phyloP scores from a whole-genome alignment of 2,888 invertebrate genomes.

The Tetrapedia diversipes region DNA sequence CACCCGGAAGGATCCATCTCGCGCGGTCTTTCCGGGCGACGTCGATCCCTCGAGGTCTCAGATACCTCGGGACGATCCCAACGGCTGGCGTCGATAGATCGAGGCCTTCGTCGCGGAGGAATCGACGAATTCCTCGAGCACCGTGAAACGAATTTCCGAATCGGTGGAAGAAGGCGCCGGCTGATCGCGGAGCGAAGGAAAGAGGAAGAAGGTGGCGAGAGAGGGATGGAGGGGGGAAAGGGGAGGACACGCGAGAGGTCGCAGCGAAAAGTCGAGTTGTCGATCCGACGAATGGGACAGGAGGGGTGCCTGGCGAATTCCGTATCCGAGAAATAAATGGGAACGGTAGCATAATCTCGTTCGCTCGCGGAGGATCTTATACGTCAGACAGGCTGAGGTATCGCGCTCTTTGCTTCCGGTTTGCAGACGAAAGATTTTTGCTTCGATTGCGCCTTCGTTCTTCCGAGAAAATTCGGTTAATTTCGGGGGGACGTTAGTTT shows the following conservation, averaged over 20 bases:
- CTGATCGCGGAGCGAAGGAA: no score
- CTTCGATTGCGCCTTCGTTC: no score
- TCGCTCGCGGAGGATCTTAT: slow-evolving; percentile 22
- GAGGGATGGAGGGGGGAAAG: slow-evolving; percentile 2
- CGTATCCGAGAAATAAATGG: slow-evolving; percentile 60
- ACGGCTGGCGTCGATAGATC: slow-evolving; percentile 70
- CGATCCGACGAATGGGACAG: slow-evolving; percentile 56
- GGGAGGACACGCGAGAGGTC: slow-evolving; percentile 9
- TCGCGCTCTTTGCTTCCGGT: slow-evolving; percentile 14
- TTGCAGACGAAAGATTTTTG: neutral
- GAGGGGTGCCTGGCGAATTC: slow-evolving; percentile 50
- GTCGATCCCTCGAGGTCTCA: neutral
- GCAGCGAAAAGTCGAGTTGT: slow-evolving; percentile 58
- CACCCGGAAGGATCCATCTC: slow-evolving; percentile 53
- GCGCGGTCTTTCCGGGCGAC: slow-evolving; percentile 51
- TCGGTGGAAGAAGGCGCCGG: no score
- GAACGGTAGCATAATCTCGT: slow-evolving; percentile 55
- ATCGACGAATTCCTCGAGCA: slow-evolving; percentile 45
- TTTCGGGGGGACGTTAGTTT: no score
- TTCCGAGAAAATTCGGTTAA: no score
- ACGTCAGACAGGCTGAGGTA: slow-evolving; percentile 29
- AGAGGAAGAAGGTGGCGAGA: slow-evolving; percentile 11
- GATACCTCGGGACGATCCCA: slow-evolving; percentile 40
- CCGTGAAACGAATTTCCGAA: no score
- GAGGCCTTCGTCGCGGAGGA: slow-evolving; percentile 38